Evolutionary conservation across 92 coral and sea anemone genomes (phyloP).

Genomic region (Paragorgia papillata): DNA sequence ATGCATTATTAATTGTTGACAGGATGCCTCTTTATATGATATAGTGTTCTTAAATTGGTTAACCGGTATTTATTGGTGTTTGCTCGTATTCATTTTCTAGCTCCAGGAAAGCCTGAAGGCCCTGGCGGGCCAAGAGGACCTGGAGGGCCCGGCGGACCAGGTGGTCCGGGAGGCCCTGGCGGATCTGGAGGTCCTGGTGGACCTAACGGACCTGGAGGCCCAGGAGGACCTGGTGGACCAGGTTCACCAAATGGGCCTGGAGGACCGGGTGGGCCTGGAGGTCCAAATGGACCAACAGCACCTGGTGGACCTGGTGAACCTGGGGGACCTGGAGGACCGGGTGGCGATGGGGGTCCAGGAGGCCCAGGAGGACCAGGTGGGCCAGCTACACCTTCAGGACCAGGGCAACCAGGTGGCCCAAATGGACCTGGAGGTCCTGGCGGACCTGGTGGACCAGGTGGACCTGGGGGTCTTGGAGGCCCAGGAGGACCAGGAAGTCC

Average conservation of each 20-base stretch:
- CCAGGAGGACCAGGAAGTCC: conserved; percentile 78
- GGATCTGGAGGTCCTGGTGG: conserved; percentile 53
- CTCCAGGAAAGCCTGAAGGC: conserved; percentile 62
- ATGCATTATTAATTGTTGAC: conserved; percentile 41
- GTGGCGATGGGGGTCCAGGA: conserved; percentile 37
- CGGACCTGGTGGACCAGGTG: conserved; percentile 67
- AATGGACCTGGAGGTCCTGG: conserved; percentile 65
- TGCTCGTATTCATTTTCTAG: neutral
- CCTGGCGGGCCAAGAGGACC: conserved; percentile 80
- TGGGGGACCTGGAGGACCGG: conserved; percentile 44
- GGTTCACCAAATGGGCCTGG: conserved; percentile 60
- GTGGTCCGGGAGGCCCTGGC: conserved; percentile 68
- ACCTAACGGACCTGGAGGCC: conserved; percentile 55
- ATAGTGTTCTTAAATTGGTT: too few species aligned
- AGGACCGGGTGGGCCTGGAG: conserved; percentile 83
- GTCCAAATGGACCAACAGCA: conserved; percentile 67
- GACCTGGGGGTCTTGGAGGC: conserved; percentile 65
- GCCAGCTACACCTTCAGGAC: conserved; percentile 47
- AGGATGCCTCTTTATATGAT: too few species aligned
- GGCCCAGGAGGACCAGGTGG: conserved; percentile 53
- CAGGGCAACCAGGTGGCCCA: conserved; percentile 57
- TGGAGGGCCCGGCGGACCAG: conserved; percentile 67
- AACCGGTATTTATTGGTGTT: too few species aligned
- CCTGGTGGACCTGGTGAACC: conserved; percentile 69
- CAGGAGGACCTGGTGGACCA: conserved; percentile 61